phyloP scores from a whole-genome alignment of 2,888 invertebrate genomes.

The Macrophya annulata region DNA sequence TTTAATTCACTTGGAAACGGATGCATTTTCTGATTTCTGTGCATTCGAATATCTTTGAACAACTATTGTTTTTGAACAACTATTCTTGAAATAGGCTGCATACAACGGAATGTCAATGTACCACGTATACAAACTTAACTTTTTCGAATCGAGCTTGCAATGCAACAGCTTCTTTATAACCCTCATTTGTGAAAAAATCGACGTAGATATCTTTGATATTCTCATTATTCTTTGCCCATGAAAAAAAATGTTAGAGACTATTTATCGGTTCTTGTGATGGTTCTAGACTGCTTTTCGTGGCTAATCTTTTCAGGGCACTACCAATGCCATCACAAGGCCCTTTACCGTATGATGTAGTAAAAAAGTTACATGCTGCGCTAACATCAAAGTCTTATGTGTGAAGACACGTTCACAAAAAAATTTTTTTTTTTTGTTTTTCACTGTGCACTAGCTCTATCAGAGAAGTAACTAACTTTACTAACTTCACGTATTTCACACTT shows the following conservation, averaged over 20 bases:
- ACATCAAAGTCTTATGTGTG: background rate
- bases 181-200: no score
- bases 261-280: background rate
- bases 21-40: constrained; percentile 19
- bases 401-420: background rate
- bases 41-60: background rate
- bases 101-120: no score
- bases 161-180: no score
- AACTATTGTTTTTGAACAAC: background rate
- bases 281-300: constrained; percentile 10
- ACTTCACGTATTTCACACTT: background rate
- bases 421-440: background rate
- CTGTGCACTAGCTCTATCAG: background rate
- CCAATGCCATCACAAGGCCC: constrained; percentile 5
- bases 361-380: background rate
- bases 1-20: constrained; percentile 1
- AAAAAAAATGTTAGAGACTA: background rate
- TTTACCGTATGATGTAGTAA: background rate
- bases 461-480: background rate
- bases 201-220: no score
- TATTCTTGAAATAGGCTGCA: no score
- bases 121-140: no score
- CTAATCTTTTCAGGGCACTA: background rate
- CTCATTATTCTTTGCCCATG: background rate
- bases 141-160: no score